Conservation (phyloP, 2,113 vertebrate genomes). For the Pteropus alecto region DNA sequence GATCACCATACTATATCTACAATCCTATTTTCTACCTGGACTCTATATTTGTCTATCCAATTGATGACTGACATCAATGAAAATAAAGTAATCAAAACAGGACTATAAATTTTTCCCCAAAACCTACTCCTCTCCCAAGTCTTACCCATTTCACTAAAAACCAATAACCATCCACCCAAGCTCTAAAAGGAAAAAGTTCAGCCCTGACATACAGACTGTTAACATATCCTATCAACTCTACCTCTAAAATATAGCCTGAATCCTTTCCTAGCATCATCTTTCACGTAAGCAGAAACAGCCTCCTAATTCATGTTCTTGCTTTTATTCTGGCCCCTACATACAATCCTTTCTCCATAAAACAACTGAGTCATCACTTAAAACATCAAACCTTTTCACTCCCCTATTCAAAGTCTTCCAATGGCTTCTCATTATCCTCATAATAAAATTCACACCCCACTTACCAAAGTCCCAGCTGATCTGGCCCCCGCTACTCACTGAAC, state of each 20-base stretch:
- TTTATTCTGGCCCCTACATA: not conserved
- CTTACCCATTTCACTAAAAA: not conserved
- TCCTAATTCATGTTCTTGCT: not conserved
- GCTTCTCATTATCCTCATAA: not conserved
- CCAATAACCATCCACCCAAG: not conserved
- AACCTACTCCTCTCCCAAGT: conserved; percentile 1
- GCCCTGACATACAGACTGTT: not conserved
- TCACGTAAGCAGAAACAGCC: not conserved
- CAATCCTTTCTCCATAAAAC: not conserved
- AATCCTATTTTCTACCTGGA: not conserved
- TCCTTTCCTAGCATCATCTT: not conserved
- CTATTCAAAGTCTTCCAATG: not conserved
- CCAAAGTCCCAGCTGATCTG: not conserved
- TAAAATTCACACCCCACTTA: conserved; percentile 3
- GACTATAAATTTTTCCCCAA: not conserved
- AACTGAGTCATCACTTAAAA: not conserved
- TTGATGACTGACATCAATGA: not conserved
- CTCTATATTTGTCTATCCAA: not conserved
- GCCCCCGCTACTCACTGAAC: not conserved
- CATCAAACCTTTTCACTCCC: conserved; percentile 5
- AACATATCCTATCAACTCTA: not conserved
- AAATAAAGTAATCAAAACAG: not conserved
- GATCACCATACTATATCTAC: not conserved
- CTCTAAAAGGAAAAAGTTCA: not conserved
- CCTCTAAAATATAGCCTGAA: not conserved